phyloP scores from a whole-genome alignment of 2,797 vertebrate genomes.

The Pantherophis alleghaniensis region DNA sequence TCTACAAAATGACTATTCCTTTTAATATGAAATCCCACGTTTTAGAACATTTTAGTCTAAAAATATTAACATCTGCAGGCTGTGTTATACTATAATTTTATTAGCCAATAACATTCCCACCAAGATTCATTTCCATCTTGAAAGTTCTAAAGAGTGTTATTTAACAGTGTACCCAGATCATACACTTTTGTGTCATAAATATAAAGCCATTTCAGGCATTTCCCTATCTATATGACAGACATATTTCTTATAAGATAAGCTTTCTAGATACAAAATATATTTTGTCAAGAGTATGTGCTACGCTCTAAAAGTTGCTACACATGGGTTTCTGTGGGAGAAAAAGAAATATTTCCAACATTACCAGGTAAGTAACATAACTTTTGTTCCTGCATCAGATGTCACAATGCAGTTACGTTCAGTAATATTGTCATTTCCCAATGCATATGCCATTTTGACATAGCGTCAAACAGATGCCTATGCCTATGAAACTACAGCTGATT shows the following conservation, averaged over 20 bases:
- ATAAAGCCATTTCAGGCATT: background rate
- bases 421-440: background rate
- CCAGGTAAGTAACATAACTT: background rate
- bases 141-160: background rate
- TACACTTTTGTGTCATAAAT: background rate
- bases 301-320: background rate
- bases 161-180: background rate
- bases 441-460: background rate
- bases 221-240: background rate
- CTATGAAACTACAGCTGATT: background rate
- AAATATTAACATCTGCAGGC: background rate
- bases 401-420: background rate
- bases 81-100: background rate
- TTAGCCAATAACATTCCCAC: background rate
- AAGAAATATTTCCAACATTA: background rate
- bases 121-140: constrained; percentile 1
- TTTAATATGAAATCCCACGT: background rate
- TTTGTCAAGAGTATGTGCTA: background rate
- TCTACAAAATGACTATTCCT: background rate
- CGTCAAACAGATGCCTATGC: background rate
- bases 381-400: background rate
- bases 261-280: background rate
- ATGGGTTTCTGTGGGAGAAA: background rate
- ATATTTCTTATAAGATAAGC: background rate
- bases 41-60: background rate